These are phyloP conservation scores for Notamacropus eugenii DNA, from an alignment of 2,797 vertebrate genomes.

Conservation along the genomic window DNA sequence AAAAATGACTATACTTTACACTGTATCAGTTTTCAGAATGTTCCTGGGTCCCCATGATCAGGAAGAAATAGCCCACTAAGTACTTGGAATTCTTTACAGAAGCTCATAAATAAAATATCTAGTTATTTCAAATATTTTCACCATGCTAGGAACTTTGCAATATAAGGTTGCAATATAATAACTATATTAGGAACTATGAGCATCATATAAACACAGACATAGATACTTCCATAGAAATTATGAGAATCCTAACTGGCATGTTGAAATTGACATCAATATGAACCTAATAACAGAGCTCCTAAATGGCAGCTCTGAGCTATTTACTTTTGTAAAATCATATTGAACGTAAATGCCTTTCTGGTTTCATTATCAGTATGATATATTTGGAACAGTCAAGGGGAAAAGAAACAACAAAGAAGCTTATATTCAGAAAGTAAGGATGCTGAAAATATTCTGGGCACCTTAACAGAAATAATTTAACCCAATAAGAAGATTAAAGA, in stretches of 20 bases:
- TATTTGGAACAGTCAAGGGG: conserved; percentile 67
- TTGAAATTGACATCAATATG: conserved; percentile 53
- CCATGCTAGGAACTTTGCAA: neutral
- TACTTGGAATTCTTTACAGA: conserved; percentile 15
- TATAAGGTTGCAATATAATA: neutral
- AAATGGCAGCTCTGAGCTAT: conserved; percentile 44
- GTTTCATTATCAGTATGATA: conserved; percentile 63
- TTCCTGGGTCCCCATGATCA: neutral
- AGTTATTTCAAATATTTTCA: neutral
- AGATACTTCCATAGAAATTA: conserved; percentile 42
- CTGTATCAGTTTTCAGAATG: neutral
- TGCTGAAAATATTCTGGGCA: conserved; percentile 63
- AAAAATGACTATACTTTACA: neutral
- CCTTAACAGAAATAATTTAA: conserved; percentile 66
- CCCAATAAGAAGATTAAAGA: conserved; percentile 57
- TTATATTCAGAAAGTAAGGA: conserved; percentile 64
- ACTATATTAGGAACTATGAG: neutral
- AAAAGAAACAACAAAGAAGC: conserved; percentile 54
- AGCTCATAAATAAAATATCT: conserved; percentile 15
- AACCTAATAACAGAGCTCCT: conserved; percentile 48
- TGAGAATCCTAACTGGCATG: conserved; percentile 41
- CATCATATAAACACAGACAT: neutral
- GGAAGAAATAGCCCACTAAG: neutral
- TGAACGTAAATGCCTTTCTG: conserved; percentile 46
- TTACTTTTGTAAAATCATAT: conserved; percentile 54